Percentiles rank a stretch among this genome's conserved stretches.
These are phyloP conservation scores for Drosophila melanosoma DNA, from an alignment of 2,888 invertebrate species.

Conservation along the genomic window DNA sequence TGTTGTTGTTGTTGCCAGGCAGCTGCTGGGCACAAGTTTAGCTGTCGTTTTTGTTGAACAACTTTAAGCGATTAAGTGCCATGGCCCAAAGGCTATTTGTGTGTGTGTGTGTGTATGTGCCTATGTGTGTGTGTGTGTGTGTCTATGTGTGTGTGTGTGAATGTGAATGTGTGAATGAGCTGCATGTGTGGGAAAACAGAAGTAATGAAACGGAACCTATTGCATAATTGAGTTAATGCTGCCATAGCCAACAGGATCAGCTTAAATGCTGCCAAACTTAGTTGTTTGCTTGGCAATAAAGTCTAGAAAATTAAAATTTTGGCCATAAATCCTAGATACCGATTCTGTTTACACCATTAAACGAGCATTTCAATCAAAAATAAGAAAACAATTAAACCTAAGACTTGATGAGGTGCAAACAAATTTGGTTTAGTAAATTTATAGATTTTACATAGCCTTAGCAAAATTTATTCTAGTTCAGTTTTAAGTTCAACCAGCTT, in stretches of 20 bases:
- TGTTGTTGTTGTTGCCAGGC: slow-evolving; percentile 34
- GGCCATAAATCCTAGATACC: background rate
- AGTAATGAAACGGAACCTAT: slow-evolving; percentile 77
- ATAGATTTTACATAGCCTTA: background rate
- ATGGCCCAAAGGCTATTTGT: slow-evolving; percentile 43
- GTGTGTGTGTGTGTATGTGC: slow-evolving; percentile 1
- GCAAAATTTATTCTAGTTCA: background rate
- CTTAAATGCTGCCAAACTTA: slow-evolving; percentile 24
- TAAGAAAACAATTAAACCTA: background rate
- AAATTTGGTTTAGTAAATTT: background rate
- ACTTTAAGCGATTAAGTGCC: slow-evolving; percentile 68
- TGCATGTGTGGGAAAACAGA: slow-evolving; percentile 55
- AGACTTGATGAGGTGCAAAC: background rate
- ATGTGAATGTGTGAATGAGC: slow-evolving; percentile 14
- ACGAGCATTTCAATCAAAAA: background rate
- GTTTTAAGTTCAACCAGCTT: slow-evolving; percentile 15
- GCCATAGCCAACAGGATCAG: slow-evolving; percentile 26
- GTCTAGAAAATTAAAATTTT: background rate
- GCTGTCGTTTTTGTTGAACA: slow-evolving; percentile 57
- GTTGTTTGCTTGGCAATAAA: slow-evolving; percentile 4
- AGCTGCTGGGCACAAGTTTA: slow-evolving; percentile 62
- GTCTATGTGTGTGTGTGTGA: slow-evolving; percentile 9
- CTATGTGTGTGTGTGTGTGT: slow-evolving; percentile 7
- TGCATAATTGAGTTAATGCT: slow-evolving; percentile 74
- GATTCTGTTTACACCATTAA: background rate